Evolutionary conservation across 2,888 invertebrate species (phyloP), one percentile per base, ranked within the genome.

Genomic region (Fissipunctia ypsillon): DNA sequence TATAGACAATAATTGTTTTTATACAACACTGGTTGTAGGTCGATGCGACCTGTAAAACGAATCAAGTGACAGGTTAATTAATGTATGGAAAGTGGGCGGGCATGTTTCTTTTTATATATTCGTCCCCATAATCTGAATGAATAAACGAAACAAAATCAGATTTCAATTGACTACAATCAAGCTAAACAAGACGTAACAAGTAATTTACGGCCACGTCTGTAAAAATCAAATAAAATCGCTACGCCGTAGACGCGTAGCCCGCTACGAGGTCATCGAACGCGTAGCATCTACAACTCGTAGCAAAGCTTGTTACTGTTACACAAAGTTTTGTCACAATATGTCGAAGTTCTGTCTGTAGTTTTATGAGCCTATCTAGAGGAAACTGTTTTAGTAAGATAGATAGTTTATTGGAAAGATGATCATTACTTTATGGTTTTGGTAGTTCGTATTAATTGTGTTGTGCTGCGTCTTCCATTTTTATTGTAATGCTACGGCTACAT

Each of bases 171-270:
- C 28, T n/a, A 63, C 25, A 73, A 52, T 45, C 43, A 60, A 54
- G 9, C 16, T 45, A 16, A 25, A 54, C 14, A 19, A 31, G 9
- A 3, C 45, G 43, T 16, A 22, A 35, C 5, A 31, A 25, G 48
- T 68, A 61, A 70, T 60, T 73, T 64, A 65, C 35, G 48, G 31
- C 10, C 22, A n/a, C 7, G 14, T 54, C 48, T 41, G 41, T 56
- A 22, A 28, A 54, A 61, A 69, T 43, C 3, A 19, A 35, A 64
- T 45, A 45, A 43, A 68, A 22, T n/a, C 16, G 48, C 78, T 81
- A 84, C 84, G 80, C 35, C 66, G 73, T 80, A 80, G 73, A n/a
- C 61, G 19, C 84, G 78, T 81, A 81, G 79, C 80, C 22, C 43
- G 63, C 84, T 71, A 69, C 80, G 84, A 75, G 71, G 68, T 80